phyloP scores from a whole-genome alignment of 2,797 vertebrate genomes.

The Setipinna tenuifilis region DNA sequence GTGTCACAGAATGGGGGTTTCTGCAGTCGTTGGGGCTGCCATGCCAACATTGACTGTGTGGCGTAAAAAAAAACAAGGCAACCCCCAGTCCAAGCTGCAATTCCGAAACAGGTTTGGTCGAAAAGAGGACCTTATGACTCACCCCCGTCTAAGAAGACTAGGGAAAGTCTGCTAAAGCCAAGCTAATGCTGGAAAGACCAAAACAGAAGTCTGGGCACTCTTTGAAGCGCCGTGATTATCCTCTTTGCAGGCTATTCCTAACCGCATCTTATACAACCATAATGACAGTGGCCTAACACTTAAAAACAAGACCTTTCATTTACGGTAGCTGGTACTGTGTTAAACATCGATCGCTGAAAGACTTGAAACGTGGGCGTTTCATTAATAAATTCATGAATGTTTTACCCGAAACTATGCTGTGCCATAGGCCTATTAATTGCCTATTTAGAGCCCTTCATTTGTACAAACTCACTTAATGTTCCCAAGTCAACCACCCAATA shows the following conservation, averaged over 20 bases:
- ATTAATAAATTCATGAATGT: no score
- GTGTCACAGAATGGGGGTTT: background rate
- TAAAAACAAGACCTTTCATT: background rate
- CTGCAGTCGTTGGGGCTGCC: no score
- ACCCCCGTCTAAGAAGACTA: background rate
- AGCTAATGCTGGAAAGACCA: background rate
- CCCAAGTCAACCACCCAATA: no score
- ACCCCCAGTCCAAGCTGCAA: no score
- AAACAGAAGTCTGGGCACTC: background rate
- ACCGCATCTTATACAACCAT: conserved; percentile 19
- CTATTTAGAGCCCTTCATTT: no score
- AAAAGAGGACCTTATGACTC: background rate
- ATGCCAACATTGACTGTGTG: no score
- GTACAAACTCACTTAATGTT: no score
- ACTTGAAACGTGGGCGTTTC: no score
- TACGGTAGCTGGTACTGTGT: background rate
- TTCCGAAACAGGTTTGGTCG: background rate
- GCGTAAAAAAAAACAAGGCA: background rate
- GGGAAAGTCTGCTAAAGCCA: background rate
- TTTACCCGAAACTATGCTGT: no score
- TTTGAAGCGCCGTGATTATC: background rate
- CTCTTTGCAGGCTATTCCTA: conserved; percentile 14
- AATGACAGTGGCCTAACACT: background rate
- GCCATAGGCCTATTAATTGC: no score
- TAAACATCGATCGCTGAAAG: background rate